Evolutionary conservation across 2,888 invertebrate species (phyloP), one percentile per base, ranked within the genome.

Genomic region (Scaptomyza parva): DNA sequence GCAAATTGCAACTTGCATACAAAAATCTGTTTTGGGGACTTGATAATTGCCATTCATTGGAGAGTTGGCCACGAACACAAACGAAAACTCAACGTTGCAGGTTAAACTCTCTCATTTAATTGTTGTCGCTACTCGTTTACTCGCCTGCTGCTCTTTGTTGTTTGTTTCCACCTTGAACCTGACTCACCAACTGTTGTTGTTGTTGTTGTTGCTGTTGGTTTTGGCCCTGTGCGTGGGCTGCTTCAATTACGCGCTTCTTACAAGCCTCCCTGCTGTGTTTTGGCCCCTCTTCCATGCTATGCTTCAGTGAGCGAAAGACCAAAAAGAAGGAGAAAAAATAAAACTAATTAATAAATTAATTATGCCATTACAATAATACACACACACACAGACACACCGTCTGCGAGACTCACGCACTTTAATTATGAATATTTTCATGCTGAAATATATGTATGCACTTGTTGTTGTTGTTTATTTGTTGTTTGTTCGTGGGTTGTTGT

Each of bases 311-410:
- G 68, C 50, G 48, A 39, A 48, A 54, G 58, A n/a, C n/a, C n/a
- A n/a, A 51, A 69, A 72, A 75, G 62, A 20, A 18, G 41, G 26
- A 14, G 17, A 37, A 43, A 40, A 57, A 61, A 45, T 30, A 68
- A 86, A 89, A 79, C 87, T 85, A 89, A 88, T 88, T 85, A 85
- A 85, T 85, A 86, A 88, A 88, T 88, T 89, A 86, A 87, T 88
- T 88, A 88, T 84, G 82, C 82, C 74, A 86, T 86, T 85, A 87
- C 69, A 86, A 79, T 71, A 86, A 79, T 72, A 74, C 51, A 68
- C 47, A 60, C 39, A 59, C 40, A 45, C 37, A 63, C 26, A 60
- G 53, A 67, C 48, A 57, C 20, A 70, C 50, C 58, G 51, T 50
- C 40, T 44, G 14, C 20, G 44, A 48, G 65, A 54, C 70, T 58